phyloP scores from a whole-genome alignment of 2,113 vertebrate species.

The Sapayoa aenigma region DNA sequence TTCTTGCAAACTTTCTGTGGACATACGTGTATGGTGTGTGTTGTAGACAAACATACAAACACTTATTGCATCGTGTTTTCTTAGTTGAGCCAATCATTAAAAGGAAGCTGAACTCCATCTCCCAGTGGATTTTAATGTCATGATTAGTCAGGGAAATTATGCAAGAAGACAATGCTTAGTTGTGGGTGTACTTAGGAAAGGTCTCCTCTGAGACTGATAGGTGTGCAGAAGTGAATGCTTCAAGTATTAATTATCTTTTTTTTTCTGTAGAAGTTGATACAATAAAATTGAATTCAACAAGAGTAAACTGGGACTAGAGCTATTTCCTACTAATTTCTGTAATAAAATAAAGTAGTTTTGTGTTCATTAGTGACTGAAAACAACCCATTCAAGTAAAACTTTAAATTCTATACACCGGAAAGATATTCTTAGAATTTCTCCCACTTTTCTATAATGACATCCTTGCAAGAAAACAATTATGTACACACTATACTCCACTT shows the following conservation, averaged over 20 bases:
- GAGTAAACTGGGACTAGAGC: neutral
- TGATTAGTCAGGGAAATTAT: neutral
- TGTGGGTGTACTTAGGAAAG: neutral
- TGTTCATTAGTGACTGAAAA: neutral
- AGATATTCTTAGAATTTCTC: constrained; percentile 43
- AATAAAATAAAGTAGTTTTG: neutral
- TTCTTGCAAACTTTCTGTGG: neutral
- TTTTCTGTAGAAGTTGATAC: neutral
- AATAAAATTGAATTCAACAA: neutral
- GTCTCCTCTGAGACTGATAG: neutral
- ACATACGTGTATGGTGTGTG: neutral
- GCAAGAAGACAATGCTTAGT: neutral
- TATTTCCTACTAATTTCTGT: neutral
- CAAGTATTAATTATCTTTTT: neutral
- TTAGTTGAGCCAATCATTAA: neutral
- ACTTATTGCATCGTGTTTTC: neutral
- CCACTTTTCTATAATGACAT: constrained; percentile 38
- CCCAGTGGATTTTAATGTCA: neutral
- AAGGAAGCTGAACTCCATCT: neutral
- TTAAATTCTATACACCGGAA: constrained; percentile 47
- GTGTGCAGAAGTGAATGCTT: neutral
- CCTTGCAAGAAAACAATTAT: constrained; percentile 3
- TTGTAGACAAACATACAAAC: neutral
- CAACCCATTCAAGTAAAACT: constrained; percentile 46
- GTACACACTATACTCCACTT: neutral